phyloP scores from a whole-genome alignment of 2,888 invertebrate species.

The Chymomyza caudatula region DNA sequence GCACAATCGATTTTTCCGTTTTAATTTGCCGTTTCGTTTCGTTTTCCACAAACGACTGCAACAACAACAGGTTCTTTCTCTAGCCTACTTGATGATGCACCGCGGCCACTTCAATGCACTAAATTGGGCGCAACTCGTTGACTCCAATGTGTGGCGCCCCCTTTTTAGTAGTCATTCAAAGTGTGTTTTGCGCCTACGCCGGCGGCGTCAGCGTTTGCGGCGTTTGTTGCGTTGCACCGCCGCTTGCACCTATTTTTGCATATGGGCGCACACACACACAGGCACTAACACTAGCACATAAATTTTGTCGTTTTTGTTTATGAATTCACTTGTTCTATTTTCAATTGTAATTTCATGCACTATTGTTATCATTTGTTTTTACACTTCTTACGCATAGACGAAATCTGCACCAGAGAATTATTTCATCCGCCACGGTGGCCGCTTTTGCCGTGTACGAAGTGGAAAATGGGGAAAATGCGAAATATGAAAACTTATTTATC shows the following conservation, averaged over 20 bases:
- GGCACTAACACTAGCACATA: slow-evolving; percentile 8
- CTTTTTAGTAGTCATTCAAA: background rate
- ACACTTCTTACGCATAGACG: background rate
- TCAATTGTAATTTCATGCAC: background rate
- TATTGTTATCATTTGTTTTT: background rate
- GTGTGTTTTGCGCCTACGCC: slow-evolving; percentile 15
- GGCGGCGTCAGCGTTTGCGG: background rate
- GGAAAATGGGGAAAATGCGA: background rate
- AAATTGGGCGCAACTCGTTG: slow-evolving; percentile 39
- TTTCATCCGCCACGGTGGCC: background rate
- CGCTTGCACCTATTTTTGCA: background rate
- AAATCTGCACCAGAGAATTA: background rate
- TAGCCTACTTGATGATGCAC: background rate
- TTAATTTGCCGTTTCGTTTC: slow-evolving; percentile 15
- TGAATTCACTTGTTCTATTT: slow-evolving; percentile 1
- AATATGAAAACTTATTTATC: background rate
- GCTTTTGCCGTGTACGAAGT: background rate
- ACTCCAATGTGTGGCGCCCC: slow-evolving; percentile 17
- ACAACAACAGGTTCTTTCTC: slow-evolving; percentile 58
- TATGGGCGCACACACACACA: slow-evolving; percentile 17
- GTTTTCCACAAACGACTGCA: slow-evolving; percentile 21
- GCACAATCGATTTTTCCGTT: slow-evolving; percentile 75
- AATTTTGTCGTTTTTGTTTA: background rate
- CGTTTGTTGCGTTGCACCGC: background rate
- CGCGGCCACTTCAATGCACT: slow-evolving; percentile 28